Evolutionary conservation across 1,140 invertebrate genomes (phyloP).

Genomic region (Microplitis mediator): DNA sequence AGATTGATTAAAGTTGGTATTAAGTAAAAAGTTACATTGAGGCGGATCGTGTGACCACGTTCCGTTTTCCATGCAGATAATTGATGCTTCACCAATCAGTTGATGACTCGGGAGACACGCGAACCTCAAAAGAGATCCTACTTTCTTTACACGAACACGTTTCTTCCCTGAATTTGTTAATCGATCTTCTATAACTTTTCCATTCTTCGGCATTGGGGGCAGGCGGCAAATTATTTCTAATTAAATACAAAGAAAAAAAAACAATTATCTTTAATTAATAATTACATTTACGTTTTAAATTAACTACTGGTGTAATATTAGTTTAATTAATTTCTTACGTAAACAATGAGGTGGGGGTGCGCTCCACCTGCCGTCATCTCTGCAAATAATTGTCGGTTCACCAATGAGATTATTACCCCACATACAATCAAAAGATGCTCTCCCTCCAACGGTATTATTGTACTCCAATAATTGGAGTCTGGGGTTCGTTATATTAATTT

Average conservation of each 20-base stretch:
- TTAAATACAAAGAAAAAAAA: not conserved
- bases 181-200: constrained; percentile 68
- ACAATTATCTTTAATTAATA: not conserved
- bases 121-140: constrained; percentile 80
- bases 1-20: constrained; percentile 8
- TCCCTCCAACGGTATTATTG: constrained; percentile 71
- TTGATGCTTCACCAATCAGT: constrained; percentile 77
- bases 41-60: constrained; percentile 87
- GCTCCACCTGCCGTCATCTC: constrained; percentile 78
- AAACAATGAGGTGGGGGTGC: constrained; percentile 73
- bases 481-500: constrained; percentile 62
- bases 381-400: constrained; percentile 75
- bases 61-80: constrained; percentile 84
- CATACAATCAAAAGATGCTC: constrained; percentile 79
- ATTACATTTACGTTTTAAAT: too few relatives aligned
- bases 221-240: constrained; percentile 80
- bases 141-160: constrained; percentile 64
- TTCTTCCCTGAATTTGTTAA: constrained; percentile 50
- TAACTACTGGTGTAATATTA: not conserved
- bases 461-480: constrained; percentile 67
- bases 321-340: not conserved
- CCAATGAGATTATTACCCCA: constrained; percentile 80
- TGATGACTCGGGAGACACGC: constrained; percentile 73
- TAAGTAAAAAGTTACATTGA: constrained; percentile 66
- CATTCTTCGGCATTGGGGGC: constrained; percentile 74